These are phyloP conservation scores for Chionomys nivalis DNA, from an alignment of 2,113 vertebrate species.

Conservation along the genomic window DNA sequence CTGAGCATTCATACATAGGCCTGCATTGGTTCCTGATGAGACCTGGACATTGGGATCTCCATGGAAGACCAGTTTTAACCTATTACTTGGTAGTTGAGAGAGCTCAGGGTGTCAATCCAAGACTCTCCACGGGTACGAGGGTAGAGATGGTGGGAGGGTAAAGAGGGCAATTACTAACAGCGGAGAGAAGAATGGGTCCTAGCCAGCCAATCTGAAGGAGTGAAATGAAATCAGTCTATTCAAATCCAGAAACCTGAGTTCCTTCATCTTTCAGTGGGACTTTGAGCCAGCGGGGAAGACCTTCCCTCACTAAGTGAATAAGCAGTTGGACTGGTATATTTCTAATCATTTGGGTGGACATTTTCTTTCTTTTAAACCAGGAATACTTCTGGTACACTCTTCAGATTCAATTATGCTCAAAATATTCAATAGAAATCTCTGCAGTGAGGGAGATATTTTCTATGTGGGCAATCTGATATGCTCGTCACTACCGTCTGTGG, in stretches of 20 bases:
- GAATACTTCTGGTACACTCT: neutral
- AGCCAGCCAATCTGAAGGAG: neutral
- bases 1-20: neutral
- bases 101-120: neutral
- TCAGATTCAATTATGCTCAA: rapidly evolving
- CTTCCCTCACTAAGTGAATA: neutral
- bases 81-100: neutral
- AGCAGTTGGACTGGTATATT: neutral
- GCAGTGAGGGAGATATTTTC: neutral
- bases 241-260: neutral
- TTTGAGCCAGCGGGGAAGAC: neutral
- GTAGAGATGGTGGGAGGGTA: neutral
- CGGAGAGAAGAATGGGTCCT: neutral
- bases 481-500: rapidly evolving
- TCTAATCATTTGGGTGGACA: neutral
- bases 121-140: neutral
- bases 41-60: neutral
- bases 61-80: neutral
- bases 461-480: rapidly evolving
- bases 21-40: neutral
- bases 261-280: neutral
- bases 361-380: neutral
- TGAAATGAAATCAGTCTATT: neutral
- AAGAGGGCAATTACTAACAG: neutral
- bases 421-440: neutral